Conservation (phyloP, 30 jellyfish, hydroid and myxozoan species). For the Nemopilema nomurai region DNA sequence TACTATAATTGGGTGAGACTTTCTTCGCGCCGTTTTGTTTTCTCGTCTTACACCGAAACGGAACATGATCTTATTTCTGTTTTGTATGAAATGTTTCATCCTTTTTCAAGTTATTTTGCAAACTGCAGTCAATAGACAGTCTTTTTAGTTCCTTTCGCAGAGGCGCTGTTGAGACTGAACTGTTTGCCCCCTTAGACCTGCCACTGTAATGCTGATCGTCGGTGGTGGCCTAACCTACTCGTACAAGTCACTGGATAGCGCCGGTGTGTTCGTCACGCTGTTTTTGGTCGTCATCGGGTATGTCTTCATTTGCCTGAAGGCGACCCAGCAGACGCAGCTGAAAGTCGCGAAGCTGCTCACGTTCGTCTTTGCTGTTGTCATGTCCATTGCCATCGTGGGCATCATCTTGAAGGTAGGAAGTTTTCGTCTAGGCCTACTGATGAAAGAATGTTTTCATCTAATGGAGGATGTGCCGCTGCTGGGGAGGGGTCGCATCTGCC, state of each 20-base stretch:
- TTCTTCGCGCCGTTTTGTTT: background rate
- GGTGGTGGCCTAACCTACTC: constrained; percentile 96
- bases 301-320: constrained; percentile 76
- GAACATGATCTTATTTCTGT: background rate
- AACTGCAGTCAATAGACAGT: too few relatives aligned
- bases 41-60: too few relatives aligned
- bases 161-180: too few relatives aligned
- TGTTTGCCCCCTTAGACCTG: constrained; percentile 64
- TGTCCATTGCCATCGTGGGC: constrained; percentile 93
- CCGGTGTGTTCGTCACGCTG: constrained; percentile 58
- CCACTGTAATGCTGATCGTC: constrained; percentile 84
- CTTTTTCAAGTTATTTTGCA: too few relatives aligned
- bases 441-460: too few relatives aligned
- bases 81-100: background rate
- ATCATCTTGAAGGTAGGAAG: constrained; percentile 75
- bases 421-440: too few relatives aligned
- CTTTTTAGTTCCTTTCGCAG: too few relatives aligned
- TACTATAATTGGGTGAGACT: constrained; percentile 85
- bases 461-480: too few relatives aligned
- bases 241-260: constrained; percentile 50
- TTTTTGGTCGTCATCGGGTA: constrained; percentile 43
- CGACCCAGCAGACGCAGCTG: constrained; percentile 82
- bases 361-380: constrained; percentile 82
- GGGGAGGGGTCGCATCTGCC: too few relatives aligned
- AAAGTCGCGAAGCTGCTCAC: constrained; percentile 86